Evolutionary conservation across 2,113 vertebrate genomes (phyloP).

Genomic region (Nansenia antarctica): DNA sequence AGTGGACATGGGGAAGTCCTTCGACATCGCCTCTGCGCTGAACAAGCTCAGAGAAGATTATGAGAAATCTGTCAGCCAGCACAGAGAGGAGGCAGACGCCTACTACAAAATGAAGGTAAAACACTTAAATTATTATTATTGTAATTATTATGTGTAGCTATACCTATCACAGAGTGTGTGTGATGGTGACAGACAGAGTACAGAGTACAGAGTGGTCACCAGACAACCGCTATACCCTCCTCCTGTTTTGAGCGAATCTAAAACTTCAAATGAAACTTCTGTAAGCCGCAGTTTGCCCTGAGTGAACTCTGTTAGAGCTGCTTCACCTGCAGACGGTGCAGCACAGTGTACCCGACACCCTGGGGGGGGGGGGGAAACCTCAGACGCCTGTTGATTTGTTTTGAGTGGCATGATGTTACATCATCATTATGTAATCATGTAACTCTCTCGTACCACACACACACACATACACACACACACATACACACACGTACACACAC

Average conservation of each 20-base stretch:
- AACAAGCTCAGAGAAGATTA: conserved; percentile 61
- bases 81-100: conserved; percentile 65
- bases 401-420: not conserved
- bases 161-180: not conserved
- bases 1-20: conserved; percentile 64
- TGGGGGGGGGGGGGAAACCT: not conserved
- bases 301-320: conserved; percentile 18
- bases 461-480: not conserved
- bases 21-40: conserved; percentile 61
- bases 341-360: not conserved
- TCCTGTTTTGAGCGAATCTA: conserved; percentile 57
- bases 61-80: conserved; percentile 59
- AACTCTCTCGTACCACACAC: not conserved
- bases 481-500: not conserved
- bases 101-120: conserved; percentile 65
- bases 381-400: not conserved
- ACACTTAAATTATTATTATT: not conserved
- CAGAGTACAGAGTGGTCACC: conserved; percentile 22
- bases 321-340: not conserved
- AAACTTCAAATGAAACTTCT: conserved; percentile 4
- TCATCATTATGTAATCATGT: not conserved
- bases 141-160: not conserved
- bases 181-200: not conserved
- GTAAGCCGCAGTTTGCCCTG: conserved; percentile 38
- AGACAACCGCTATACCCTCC: conserved; percentile 13